These are phyloP conservation scores for Sturmia bella DNA, from an alignment of 2,888 invertebrate species.

Conservation along the genomic window DNA sequence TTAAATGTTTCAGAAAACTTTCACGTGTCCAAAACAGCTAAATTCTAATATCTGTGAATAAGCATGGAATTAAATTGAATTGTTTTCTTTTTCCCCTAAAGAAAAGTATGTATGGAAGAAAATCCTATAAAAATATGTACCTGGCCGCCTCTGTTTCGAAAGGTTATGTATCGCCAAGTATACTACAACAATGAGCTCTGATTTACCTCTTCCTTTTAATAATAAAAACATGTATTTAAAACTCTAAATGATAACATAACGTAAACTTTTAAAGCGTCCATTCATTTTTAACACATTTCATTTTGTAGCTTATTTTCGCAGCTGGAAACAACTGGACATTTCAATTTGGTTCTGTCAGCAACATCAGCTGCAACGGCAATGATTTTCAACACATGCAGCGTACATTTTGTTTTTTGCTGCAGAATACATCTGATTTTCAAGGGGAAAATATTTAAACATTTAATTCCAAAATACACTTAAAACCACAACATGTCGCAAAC, in stretches of 20 bases:
- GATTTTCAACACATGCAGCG: background rate
- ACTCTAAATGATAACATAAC: background rate
- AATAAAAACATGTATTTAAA: no score
- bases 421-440: background rate
- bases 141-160: no score
- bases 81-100: no score
- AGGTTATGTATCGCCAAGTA: no score
- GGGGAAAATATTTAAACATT: background rate
- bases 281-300: background rate
- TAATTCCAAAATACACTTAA: background rate
- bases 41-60: no score
- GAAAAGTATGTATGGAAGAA: no score
- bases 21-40: no score
- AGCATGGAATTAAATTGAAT: no score
- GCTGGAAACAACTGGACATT: slow-evolving; percentile 74
- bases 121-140: no score
- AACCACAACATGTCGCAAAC: slow-evolving; percentile 14
- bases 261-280: background rate
- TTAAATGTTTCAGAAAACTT: no score
- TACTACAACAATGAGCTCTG: no score
- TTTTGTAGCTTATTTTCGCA: slow-evolving; percentile 60
- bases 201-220: no score
- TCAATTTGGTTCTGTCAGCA: slow-evolving; percentile 77
- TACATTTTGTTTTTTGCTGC: background rate
- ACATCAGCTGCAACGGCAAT: slow-evolving; percentile 21